A percentile compares a stretch with the other conserved stretches of the same genome.
Conservation (phyloP, 37 sponge, comb jelly and placozoan species). For the Cliona cf. orientalis region DNA sequence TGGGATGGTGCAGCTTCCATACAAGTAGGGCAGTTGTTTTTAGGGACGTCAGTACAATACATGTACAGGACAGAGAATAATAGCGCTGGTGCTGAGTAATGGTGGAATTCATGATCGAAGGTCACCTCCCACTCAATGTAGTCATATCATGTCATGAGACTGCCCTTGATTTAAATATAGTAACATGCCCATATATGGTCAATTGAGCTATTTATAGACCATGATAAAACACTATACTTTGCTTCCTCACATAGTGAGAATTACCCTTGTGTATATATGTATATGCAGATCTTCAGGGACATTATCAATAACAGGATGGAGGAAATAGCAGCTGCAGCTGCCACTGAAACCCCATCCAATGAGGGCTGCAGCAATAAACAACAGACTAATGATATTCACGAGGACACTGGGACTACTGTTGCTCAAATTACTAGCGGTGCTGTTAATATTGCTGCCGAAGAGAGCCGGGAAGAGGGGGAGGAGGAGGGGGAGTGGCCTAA, state of each 20-base stretch:
- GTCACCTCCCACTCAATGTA: no score
- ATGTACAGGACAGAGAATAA: no score
- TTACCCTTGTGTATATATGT: no score
- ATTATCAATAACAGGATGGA: conserved; percentile 60
- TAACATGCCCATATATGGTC: background rate
- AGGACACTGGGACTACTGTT: background rate
- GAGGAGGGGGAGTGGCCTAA: background rate
- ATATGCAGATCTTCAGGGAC: conserved; percentile 51
- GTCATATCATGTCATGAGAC: no score
- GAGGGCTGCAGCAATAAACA: no score
- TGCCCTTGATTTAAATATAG: background rate
- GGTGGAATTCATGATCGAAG: no score
- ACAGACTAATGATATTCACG: no score
- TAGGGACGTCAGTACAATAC: no score
- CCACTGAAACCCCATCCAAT: background rate
- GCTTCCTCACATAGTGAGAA: background rate
- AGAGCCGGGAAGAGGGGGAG: no score
- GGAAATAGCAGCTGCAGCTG: conserved; percentile 30
- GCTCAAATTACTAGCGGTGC: background rate
- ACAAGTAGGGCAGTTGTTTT: no score
- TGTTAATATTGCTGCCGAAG: background rate
- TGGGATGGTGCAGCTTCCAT: no score
- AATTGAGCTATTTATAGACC: background rate
- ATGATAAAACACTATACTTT: background rate
- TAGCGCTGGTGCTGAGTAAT: no score